Evolutionary conservation across 2,888 invertebrate species (phyloP).

Genomic region (Dynastes maya): DNA sequence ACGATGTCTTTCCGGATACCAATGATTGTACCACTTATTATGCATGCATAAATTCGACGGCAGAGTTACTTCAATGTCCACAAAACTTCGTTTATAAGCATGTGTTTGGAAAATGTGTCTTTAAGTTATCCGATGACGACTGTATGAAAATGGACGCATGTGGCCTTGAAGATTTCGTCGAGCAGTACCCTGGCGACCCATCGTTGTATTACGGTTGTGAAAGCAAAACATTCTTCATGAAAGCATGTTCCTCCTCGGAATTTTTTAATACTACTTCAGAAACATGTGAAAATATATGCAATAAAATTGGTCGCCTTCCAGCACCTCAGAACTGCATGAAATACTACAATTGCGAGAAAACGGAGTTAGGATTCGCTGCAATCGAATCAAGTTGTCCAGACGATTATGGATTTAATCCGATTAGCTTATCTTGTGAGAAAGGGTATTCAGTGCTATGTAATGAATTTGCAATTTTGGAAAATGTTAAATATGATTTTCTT

Average conservation of each 20-base stretch:
- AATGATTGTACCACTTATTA: slow-evolving; percentile 45
- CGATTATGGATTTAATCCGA: slow-evolving; percentile 48
- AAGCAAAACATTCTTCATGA: slow-evolving; percentile 23
- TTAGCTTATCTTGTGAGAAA: slow-evolving; percentile 36
- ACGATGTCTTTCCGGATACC: slow-evolving; percentile 42
- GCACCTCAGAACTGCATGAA: slow-evolving; percentile 44
- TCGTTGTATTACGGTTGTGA: slow-evolving; percentile 49
- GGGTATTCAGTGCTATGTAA: slow-evolving; percentile 47
- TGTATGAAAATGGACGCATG: slow-evolving; percentile 43
- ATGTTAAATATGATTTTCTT: slow-evolving; percentile 39
- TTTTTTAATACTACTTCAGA: slow-evolving; percentile 34
- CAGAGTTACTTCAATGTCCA: slow-evolving; percentile 46
- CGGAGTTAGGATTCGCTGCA: slow-evolving; percentile 11
- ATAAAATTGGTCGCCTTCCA: slow-evolving; percentile 22
- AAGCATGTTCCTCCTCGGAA: slow-evolving; percentile 45
- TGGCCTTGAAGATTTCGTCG: slow-evolving; percentile 20
- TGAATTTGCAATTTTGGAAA: slow-evolving; percentile 47
- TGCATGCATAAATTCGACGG: slow-evolving; percentile 36
- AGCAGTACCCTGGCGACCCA: slow-evolving; percentile 47
- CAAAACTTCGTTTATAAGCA: slow-evolving; percentile 46
- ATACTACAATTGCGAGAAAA: slow-evolving; percentile 38
- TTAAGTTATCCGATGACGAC: slow-evolving; percentile 42
- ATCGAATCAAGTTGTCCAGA: slow-evolving; percentile 23
- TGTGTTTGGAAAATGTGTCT: slow-evolving; percentile 49
- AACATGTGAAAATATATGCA: slow-evolving; percentile 46